Evolutionary conservation across 2,888 invertebrate genomes (phyloP), one percentile per base, ranked within the genome.

Genomic region (Bellardia pandia): DNA sequence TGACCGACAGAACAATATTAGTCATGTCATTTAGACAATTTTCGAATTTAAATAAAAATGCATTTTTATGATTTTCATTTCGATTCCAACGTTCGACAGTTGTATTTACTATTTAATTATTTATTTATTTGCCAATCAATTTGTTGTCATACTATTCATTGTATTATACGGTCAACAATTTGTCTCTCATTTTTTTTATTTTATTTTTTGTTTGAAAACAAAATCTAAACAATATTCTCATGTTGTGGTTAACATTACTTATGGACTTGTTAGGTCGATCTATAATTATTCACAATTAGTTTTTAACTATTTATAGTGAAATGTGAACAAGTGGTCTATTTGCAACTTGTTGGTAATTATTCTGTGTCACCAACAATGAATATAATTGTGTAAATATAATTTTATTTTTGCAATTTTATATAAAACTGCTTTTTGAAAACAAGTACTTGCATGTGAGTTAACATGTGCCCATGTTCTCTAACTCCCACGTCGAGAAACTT

Each of bases 11-110:
- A 69, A 9, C 23, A 45, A 40, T 23, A 71, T 71, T 83, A 71
- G 69, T 66, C 84, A 74, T 68, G 66, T 78, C 84, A 79, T 74
- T 85, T 68, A 79, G 60, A 85, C 68, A 85, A 79, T 85, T 78
- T 66, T 51, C 60, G 66, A 74, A 62, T 62, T 71, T 69, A 51
- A 69, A 69, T 51, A 48, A 0, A 51, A 37, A 60, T 53, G 56
- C 5, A 33, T 48, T 76, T 40, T 53, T 16, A 53, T 60, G 16
- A 40, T 42, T 42, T 78, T 60, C n/a, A 72, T 60, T 64, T 51
- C 11, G 6, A 13, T 66, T 56, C 13, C 11, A 33, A 68, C 56
- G 16, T 60, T 74, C 74, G 58, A 51, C 51, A 78, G 66, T 78
- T 78, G 58, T 11, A 42, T 78, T 58, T 64, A 23, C 23, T 23